These are phyloP conservation scores for Agrochola macilenta DNA, from an alignment of 2,888 invertebrate species.

Conservation along the genomic window DNA sequence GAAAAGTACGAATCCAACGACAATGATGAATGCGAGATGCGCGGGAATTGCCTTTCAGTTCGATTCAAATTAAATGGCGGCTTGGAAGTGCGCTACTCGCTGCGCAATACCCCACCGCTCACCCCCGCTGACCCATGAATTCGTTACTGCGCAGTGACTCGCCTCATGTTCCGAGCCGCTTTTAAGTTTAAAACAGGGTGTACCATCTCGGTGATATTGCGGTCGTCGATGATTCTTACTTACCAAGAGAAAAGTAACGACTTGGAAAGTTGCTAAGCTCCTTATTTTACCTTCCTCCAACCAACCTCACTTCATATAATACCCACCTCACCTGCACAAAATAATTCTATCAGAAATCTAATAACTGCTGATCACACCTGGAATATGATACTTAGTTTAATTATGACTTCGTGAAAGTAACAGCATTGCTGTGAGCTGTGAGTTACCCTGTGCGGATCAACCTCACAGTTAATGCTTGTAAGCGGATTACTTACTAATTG, in stretches of 20 bases:
- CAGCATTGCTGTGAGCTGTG: slow-evolving; percentile 29
- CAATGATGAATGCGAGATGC: no score
- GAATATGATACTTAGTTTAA: slow-evolving; percentile 38
- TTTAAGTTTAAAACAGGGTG: no score
- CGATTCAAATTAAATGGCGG: no score
- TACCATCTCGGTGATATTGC: background rate
- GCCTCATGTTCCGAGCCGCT: no score
- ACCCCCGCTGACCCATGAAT: no score
- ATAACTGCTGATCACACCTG: background rate
- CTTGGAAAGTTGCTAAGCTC: background rate
- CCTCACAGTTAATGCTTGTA: slow-evolving; percentile 49
- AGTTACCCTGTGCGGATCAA: slow-evolving; percentile 45
- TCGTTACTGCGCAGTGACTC: no score
- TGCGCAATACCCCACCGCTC: no score
- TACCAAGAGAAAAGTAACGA: background rate
- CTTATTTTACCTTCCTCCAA: background rate
- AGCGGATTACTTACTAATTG: slow-evolving; percentile 67
- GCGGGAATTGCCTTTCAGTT: no score
- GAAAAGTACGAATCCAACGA: no score
- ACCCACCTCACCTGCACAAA: background rate
- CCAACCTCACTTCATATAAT: background rate
- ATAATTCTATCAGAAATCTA: background rate
- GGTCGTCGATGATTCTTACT: background rate
- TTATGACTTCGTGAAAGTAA: slow-evolving; percentile 42
- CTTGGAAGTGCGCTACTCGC: no score